Base-by-base conservation (phyloP, 92 coral and sea anemone species). In the Paragorgia papillata region DNA sequence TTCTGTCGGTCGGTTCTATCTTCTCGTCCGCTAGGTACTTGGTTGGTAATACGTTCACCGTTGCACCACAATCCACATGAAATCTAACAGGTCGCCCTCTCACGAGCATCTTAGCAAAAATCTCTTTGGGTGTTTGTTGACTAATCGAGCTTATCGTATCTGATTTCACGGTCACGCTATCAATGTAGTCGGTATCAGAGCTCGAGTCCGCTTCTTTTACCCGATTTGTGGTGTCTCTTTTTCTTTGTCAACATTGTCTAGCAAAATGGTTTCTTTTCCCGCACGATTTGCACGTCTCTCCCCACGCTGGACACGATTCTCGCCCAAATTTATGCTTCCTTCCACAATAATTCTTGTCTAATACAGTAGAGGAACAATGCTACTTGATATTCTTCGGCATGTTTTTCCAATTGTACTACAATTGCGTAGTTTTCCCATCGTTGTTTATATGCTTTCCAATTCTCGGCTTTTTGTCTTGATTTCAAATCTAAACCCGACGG, bases 51-150 rank as follows among this genome's bases (percentile, higher is more conserved):
- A 86, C 67, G 33, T 86, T 82, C 7, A 71, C 69, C 21, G 87
- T 58, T 15, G 89, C 81, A 0, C 89, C 86, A 57, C 89, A 74
- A 49, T 85, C 92, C 32, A 84, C 59, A 20, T 88, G 88, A 65
- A 87, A 87, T 8, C 35, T 79, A 54, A 87, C 63, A 20, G 39
- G 39, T 22, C 30, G 21, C 24, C 27, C 59, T 8, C 57, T 62
- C 19, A 84, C 46, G 1, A 62, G 17, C 82, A 84, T 85, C 59
- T 84, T 85, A 13, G 86, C 79, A 22, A 62, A 65, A 32, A 88
- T 60, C 56, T 80, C 81, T 31, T 46, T 77, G 48, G 84, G 30
- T n/a, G 21, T 30, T 64, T 51, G 24, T 64, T 69, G 81, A 22
- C 39, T n/a, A 69, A 80, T 68, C 57, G 57, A 76, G 82, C 59